Evolutionary conservation across 2,797 vertebrate species (phyloP).

Genomic region (Sebastes paucispinis): DNA sequence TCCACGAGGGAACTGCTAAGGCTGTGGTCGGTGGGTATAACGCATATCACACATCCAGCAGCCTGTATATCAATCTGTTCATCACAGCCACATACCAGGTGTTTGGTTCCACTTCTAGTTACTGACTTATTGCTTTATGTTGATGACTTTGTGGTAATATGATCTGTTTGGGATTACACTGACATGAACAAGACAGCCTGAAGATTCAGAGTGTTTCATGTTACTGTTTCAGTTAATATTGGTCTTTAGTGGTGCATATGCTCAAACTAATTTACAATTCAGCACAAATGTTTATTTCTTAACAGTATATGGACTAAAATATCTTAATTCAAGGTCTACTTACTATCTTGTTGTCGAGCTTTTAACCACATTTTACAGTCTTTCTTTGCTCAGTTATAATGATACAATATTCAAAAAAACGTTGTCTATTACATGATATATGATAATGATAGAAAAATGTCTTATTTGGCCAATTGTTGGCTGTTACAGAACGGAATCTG

Average conservation of each 20-base stretch:
- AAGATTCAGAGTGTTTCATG: too few relatives aligned
- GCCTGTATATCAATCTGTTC: background rate
- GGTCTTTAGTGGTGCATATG: too few relatives aligned
- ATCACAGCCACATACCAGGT: background rate
- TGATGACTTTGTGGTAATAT: background rate
- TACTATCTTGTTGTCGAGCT: background rate
- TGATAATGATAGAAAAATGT: background rate
- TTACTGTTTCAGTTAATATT: too few relatives aligned
- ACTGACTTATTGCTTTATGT: too few relatives aligned
- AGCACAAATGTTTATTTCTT: background rate
- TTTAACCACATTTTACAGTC: too few relatives aligned
- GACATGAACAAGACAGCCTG: too few relatives aligned
- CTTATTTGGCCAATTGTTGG: background rate
- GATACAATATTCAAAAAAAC: background rate
- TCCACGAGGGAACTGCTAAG: conserved; percentile 95
- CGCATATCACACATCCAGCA: background rate
- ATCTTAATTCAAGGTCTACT: background rate
- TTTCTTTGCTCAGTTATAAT: background rate
- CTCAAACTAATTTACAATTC: background rate
- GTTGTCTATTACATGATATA: background rate
- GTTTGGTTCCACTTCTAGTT: background rate
- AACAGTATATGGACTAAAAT: background rate
- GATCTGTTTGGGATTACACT: background rate
- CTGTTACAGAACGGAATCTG: too few relatives aligned
- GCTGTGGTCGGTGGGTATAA: conserved; percentile 91